A percentile compares a stretch with the other conserved stretches of the same genome.
Evolutionary conservation across 2,888 invertebrate species (phyloP).

Genomic region (Homarus gammarus): DNA sequence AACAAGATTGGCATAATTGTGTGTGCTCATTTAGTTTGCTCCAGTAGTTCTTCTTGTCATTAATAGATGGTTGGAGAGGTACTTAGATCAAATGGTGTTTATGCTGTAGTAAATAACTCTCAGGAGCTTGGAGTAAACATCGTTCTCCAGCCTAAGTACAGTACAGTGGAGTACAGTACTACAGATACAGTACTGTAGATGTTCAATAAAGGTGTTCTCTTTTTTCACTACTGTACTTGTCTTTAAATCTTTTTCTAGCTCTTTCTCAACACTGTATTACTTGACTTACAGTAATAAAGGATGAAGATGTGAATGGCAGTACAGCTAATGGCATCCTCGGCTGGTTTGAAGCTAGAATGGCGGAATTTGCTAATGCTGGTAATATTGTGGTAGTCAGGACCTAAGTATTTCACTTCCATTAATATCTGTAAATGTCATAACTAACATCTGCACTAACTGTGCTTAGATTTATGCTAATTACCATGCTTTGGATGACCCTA

Average conservation of each 20-base stretch:
- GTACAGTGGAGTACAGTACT: too few relatives aligned
- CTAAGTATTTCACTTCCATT: conserved; percentile 19
- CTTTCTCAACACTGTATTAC: conserved; percentile 31
- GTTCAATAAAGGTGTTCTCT: too few relatives aligned
- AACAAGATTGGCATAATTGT: too few relatives aligned
- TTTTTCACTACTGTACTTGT: too few relatives aligned
- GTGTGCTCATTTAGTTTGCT: too few relatives aligned
- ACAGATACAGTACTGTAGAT: too few relatives aligned
- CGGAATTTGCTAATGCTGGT: conserved; percentile 72
- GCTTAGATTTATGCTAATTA: conserved; percentile 8
- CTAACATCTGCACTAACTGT: conserved; percentile 13
- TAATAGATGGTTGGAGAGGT: background rate
- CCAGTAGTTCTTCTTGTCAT: too few relatives aligned
- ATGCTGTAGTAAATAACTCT: background rate
- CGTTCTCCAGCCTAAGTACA: too few relatives aligned
- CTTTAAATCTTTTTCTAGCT: too few relatives aligned
- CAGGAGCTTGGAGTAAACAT: too few relatives aligned
- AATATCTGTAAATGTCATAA: conserved; percentile 27
- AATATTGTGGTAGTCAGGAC: conserved; percentile 15
- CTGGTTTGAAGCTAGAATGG: conserved; percentile 74
- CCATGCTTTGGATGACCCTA: conserved; percentile 17
- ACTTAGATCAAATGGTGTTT: background rate
- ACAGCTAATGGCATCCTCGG: conserved; percentile 71
- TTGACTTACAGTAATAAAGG: conserved; percentile 50
- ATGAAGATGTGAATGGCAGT: conserved; percentile 41